Conservation (phyloP, 2,113 vertebrate species). For the Amblyornis subalaris region DNA sequence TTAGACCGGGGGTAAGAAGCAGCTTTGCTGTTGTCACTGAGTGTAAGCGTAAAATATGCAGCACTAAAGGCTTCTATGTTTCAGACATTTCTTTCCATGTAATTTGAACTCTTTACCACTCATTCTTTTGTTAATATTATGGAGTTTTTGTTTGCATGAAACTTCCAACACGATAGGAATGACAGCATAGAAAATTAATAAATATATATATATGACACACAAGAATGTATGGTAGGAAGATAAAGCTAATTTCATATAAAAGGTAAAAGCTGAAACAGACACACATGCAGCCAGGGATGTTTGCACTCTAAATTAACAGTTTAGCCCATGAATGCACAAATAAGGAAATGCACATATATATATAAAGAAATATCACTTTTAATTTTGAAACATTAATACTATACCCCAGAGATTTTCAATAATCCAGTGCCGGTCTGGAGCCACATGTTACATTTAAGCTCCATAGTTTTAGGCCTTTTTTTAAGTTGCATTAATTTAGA, state of each 20-base stretch:
- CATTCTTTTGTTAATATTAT: neutral
- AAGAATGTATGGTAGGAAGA: neutral
- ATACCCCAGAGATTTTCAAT: neutral
- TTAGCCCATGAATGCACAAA: neutral
- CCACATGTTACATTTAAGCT: neutral
- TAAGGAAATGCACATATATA: neutral
- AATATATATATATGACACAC: neutral
- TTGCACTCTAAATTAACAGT: neutral
- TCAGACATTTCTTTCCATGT: neutral
- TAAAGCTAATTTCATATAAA: neutral
- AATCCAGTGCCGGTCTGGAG: neutral
- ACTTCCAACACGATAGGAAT: neutral
- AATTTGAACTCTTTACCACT: neutral
- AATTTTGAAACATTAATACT: neutral
- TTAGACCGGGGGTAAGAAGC: neutral
- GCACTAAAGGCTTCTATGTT: neutral
- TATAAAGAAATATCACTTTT: neutral
- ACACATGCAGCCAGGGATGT: neutral
- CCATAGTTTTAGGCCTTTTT: neutral
- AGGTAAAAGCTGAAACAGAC: neutral
- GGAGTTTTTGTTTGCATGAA: neutral
- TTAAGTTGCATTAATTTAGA: neutral
- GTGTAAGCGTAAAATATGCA: neutral
- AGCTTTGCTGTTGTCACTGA: neutral
- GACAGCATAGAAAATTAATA: neutral